phyloP scores from a whole-genome alignment of 2,113 vertebrate species.

The Redunca redunca region DNA sequence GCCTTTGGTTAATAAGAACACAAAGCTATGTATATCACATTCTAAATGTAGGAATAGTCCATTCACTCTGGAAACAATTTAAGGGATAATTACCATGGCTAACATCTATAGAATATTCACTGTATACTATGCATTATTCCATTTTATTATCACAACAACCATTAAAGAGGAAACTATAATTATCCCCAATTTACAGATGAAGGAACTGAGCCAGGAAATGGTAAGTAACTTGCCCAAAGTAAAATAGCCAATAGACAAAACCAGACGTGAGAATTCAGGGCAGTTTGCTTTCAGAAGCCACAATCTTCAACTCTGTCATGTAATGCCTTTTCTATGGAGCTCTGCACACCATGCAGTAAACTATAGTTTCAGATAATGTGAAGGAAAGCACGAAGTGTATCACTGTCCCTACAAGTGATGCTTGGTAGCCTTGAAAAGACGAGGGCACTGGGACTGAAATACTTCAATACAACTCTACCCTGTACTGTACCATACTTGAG shows the following conservation, averaged over 20 bases:
- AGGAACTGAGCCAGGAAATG: background rate
- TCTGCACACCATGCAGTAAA: background rate
- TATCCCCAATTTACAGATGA: background rate
- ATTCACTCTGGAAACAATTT: background rate
- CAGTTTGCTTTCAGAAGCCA: background rate
- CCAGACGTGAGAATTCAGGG: background rate
- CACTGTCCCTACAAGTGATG: background rate
- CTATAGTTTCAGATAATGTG: background rate
- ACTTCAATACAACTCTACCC: background rate
- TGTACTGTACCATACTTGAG: background rate
- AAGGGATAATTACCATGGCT: background rate
- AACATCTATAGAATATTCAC: background rate
- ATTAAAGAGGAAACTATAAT: background rate
- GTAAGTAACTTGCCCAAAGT: background rate
- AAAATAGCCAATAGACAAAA: background rate
- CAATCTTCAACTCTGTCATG: background rate
- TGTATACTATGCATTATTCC: background rate
- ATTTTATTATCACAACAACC: background rate
- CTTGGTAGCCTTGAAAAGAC: background rate
- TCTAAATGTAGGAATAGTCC: background rate
- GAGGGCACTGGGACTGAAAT: background rate
- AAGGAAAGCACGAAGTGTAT: background rate
- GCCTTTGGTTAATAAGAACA: background rate
- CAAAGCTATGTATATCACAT: background rate
- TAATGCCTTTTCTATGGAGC: background rate